Evolutionary conservation across 1,140 invertebrate genomes (phyloP), one percentile per base, ranked within the genome.

Genomic region (Drosophila bocki): DNA sequence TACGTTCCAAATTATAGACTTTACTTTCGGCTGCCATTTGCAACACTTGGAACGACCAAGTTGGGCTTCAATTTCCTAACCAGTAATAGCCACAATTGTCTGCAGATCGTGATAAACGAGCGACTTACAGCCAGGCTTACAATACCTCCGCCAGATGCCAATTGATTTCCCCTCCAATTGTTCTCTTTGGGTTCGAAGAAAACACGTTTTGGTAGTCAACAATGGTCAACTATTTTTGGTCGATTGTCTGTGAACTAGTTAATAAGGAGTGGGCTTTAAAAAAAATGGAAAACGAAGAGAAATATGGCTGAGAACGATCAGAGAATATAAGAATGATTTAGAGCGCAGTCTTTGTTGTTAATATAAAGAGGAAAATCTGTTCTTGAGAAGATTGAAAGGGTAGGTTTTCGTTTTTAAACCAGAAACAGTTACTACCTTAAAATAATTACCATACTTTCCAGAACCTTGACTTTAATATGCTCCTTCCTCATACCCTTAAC

Each of bases 31-130:
- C 53, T 72, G 69, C 69, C 69, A 72, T 72, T 72, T 71, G 53
- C 69, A 72, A 72, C 69, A 72, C 69, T 72, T 72, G 32, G 32
- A 50, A 12, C 53, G 50, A 45, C 29, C 33, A 72, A 60, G 53
- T 42, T 42, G 54, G 70, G 68, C 19, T 50, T 72, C 42, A 72
- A 44, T 80, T 80, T 80, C 62, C 63, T 61, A 80, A 80, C 68
- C 61, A 78, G 69, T 65, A 75, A 71, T 72, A 59, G 75, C 80
- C 76, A 82, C 82, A 81, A 86, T 86, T 85, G 74, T 48, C 71
- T 50, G 57, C 67, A 85, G 80, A 86, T 82, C 82, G 82, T 85
- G 82, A 85, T 86, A 86, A 86, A 82, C 75, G 74, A 75, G 56
- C 67, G 82, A 75, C 44, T 68, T 57, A 51, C 39, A 50, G 42